Percentiles rank a stretch among this genome's conserved stretches.
phyloP scores from a whole-genome alignment of 2,797 vertebrate genomes.

The Triplophysa yarkandensis region DNA sequence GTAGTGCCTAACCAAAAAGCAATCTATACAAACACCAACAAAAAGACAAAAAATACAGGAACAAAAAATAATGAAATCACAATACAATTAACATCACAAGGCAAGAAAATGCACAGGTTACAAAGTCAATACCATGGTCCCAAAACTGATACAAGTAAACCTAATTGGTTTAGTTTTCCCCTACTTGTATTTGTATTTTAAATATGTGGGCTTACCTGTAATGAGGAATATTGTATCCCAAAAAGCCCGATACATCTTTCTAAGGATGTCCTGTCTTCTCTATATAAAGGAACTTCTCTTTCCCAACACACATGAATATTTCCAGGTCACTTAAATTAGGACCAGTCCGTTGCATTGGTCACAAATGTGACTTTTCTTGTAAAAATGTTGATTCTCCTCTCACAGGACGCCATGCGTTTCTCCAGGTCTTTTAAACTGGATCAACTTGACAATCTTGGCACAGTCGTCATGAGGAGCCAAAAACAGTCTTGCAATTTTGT shows the following conservation, averaged over 20 bases:
- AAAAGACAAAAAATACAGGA: no score
- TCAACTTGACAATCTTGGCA: background rate
- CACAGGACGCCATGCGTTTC: constrained; percentile 32
- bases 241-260: constrained; percentile 56
- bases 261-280: constrained; percentile 10
- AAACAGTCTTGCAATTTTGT: background rate
- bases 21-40: no score
- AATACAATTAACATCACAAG: no score
- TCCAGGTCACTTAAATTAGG: background rate
- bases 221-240: constrained; percentile 59
- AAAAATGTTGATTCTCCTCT: background rate
- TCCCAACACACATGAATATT: constrained; percentile 8
- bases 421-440: constrained; percentile 37
- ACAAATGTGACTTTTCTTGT: constrained; percentile 37
- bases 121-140: no score
- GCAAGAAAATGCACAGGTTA: no score
- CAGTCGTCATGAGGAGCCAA: background rate
- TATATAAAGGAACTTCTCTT: constrained; percentile 22
- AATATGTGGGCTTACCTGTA: constrained; percentile 47
- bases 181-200: no score
- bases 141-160: no score
- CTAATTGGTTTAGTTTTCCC: no score
- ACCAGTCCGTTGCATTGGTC: background rate
- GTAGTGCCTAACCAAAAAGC: constrained; percentile 25
- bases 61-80: no score